Evolutionary conservation across 2,113 vertebrate genomes (phyloP), one percentile per base, ranked within the genome.

Genomic region (Marmota monax): DNA sequence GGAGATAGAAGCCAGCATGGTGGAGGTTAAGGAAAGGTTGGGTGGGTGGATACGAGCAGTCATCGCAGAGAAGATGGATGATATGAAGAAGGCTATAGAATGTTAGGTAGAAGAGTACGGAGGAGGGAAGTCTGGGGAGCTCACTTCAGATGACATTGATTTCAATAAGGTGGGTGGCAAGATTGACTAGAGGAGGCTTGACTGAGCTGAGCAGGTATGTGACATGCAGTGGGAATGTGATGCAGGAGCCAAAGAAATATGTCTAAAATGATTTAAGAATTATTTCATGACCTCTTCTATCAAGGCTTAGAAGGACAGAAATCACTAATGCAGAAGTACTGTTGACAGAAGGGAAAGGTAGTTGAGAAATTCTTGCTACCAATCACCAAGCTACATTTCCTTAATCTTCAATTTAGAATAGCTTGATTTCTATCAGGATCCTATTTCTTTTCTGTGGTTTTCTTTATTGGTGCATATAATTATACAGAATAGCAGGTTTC

Each of bases 401-500:
- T 92, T 96, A 85, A 92, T 89, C 56, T 84, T 92, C 17, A 96
- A 90, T 97, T 89, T 95, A 63, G 16, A 94, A 92, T 61, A 78
- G 37, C 37, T 86, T 94, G 22, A 93, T 87, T 96, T 94, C 72
- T 84, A 87, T 96, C 48, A 96, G 48, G n/a, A 85, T 89, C 23
- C 42, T 74, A 79, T 82, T 96, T 95, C 58, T 69, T 69, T 69
- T 69, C 16, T 69, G 67, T 69, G 67, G 32, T 69, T 69, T 69
- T 69, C 34, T 69, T 69, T 69, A 69, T 69, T 69, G 67, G 67
- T 34, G 67, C 67, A 69, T 69, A 69, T n/a, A 69, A 69, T 69
- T 69, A 69, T 69, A 32, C 67, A 69, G 67, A 69, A 69, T 69
- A 69, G 34, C 34, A 69, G 67, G 67, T 69, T 69, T 69, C 67